Evolutionary conservation across 37 sponge, comb jelly and placozoan genomes (phyloP).

Genomic region (Diacarnus erythraeanus): DNA sequence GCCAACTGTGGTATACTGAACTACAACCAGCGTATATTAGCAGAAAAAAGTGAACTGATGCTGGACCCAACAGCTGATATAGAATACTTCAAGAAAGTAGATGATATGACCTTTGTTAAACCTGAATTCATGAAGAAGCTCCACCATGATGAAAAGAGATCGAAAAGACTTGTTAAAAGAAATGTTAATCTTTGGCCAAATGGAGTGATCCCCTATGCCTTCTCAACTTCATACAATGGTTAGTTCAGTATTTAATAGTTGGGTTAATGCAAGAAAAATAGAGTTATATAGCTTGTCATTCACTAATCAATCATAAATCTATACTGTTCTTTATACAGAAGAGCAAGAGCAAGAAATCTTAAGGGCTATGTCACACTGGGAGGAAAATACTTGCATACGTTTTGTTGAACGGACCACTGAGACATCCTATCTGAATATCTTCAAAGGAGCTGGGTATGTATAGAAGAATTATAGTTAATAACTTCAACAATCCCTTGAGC

Average conservation of each 20-base stretch:
- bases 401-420: slow-evolving; percentile 29
- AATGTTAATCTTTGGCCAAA: slow-evolving; percentile 43
- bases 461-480: no score
- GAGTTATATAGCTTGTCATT: neutral
- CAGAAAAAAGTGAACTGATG: neutral
- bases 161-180: neutral
- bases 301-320: no score
- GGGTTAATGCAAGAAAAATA: neutral
- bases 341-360: slow-evolving; percentile 27
- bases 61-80: slow-evolving; percentile 2
- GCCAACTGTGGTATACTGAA: neutral
- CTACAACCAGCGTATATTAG: neutral
- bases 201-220: slow-evolving; percentile 45
- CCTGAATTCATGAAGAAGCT: neutral
- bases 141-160: neutral
- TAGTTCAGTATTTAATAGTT: slow-evolving; percentile 2
- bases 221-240: slow-evolving; percentile 35
- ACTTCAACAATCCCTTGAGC: no score
- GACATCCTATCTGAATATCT: slow-evolving; percentile 24
- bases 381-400: slow-evolving; percentile 74
- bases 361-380: slow-evolving; percentile 73
- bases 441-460: neutral
- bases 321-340: slow-evolving; percentile 33
- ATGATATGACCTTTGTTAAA: neutral
- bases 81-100: neutral